Base-by-base conservation (phyloP, 2,113 vertebrate genomes). In the Cricetomys ansorgei region DNA sequence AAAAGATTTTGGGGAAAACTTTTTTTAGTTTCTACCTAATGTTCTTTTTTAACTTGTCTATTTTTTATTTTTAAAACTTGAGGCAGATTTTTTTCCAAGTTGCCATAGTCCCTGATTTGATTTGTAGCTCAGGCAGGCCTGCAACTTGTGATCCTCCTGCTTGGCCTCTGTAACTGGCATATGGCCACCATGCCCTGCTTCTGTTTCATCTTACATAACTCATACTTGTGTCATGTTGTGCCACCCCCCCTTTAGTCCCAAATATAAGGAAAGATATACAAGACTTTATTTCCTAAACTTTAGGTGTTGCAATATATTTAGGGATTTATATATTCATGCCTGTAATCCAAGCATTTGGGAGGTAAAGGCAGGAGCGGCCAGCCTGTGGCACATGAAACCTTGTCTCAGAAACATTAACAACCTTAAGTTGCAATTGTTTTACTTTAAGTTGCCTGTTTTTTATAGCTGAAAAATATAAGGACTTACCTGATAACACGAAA, bases 391-490 rank as follows among this genome's bases (percentile, higher is more conserved):
- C 77, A 23, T n/a, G 16, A 80, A 37, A 29, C 27, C 40, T 64
- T 45, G 45, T 43, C 27, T 64, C 31, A 87, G 45, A 86, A 92
- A 76, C 70, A 8, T 86, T 90, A 76, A 34, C 83, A 92, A 73
- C 50, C 21, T 83, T 95, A 91, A 92, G 64, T 94, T 95, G 8
- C 40, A 87, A 37, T 89, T 95, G 94, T 84, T 94, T 3, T 86
- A 72, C 90, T n/a, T 95, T 96, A 73, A 73, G 81, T 96, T 96
- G 23, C 29, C 3, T 91, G 0, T 29, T 97, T 98, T 87, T 91
- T 95, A 94, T 98, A 99, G 99, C 99, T 98, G 99, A 99, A 12
- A 99, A 99, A 65, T 99, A 99, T 50, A 99, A 99, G 98, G 99
- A 99, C 92, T 99, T 99, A 70, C 99, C 99, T 10, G 98, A 99